Evolutionary conservation across 1,140 invertebrate species (phyloP), one percentile per base, ranked within the genome.

Genomic region (Scaptodrosophila lebanonensis): DNA sequence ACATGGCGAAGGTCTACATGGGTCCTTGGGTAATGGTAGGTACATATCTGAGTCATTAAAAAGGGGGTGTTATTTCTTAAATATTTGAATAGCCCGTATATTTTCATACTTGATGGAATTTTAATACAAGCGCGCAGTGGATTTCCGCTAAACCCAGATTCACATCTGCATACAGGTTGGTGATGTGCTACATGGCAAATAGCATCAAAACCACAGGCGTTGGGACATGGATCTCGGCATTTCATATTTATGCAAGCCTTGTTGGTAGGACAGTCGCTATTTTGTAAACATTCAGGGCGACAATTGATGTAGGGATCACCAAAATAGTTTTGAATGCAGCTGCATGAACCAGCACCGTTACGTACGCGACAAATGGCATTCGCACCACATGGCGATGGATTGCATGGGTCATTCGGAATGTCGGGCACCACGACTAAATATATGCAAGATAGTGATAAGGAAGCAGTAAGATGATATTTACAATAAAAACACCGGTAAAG

Each of bases 281-380:
- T 95, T 77, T 93, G 91, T n/a, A 94, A 89, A 84, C 94, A 95
- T 88, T 95, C 93, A 9, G 93, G 93, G 73, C 93, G 89, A 83
- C 94, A 95, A 36, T 93, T 92, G 50, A 90, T 88, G 66, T 95
- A 94, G 1, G 95, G 94, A 89, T 96, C 94, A 40, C 95, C 95
- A 65, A 91, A 91, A 86, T 94, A 96, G 58, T 94, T 93, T 52
- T 92, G 89, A 64, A 94, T 83, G 87, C 95, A 96, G 52, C 90
- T 91, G 86, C 95, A 96, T 44, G 93, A 93, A 59, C 94, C 92
- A 66, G 90, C 92, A 71, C 92, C 93, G 65, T 93, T 91, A 66
- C 88, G 88, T 87, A 95, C 93, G 75, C 91, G 91, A 88, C 95
- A 96, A 50, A 95, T 88, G 33, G 93, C 92, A 87, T 95, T 95